phyloP scores from a whole-genome alignment of 2,797 vertebrate species.

The Catharus ustulatus region DNA sequence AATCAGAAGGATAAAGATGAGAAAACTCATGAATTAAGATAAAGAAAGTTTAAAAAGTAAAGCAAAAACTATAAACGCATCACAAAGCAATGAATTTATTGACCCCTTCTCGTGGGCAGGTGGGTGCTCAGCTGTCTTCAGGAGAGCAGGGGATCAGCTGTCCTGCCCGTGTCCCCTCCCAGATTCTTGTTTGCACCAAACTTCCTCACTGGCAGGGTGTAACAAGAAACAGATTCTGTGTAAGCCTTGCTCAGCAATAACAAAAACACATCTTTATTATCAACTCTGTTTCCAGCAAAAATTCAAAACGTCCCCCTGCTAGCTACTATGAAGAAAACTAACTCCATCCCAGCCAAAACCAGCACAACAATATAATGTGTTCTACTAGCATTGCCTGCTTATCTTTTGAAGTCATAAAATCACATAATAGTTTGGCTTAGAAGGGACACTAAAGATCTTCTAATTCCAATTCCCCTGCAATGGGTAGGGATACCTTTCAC shows the following conservation, averaged over 20 bases:
- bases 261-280: neutral
- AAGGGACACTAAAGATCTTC: neutral
- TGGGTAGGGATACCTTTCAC: neutral
- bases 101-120: neutral
- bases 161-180: neutral
- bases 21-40: fast-evolving
- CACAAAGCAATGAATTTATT: neutral
- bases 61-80: neutral
- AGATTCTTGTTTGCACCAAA: neutral
- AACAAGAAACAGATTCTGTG: neutral
- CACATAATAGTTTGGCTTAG: neutral
- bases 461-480: neutral
- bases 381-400: neutral
- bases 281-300: neutral
- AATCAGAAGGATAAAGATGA: neutral
- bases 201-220: neutral
- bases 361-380: neutral
- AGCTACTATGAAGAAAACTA: neutral
- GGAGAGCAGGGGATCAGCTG: neutral
- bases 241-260: neutral
- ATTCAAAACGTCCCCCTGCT: neutral
- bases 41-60: neutral
- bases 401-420: neutral
- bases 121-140: neutral
- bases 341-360: neutral